Evolutionary conservation across 2,113 vertebrate species (phyloP), one percentile per base, ranked within the genome.

Genomic region (Ptilorrhoa leucosticta): DNA sequence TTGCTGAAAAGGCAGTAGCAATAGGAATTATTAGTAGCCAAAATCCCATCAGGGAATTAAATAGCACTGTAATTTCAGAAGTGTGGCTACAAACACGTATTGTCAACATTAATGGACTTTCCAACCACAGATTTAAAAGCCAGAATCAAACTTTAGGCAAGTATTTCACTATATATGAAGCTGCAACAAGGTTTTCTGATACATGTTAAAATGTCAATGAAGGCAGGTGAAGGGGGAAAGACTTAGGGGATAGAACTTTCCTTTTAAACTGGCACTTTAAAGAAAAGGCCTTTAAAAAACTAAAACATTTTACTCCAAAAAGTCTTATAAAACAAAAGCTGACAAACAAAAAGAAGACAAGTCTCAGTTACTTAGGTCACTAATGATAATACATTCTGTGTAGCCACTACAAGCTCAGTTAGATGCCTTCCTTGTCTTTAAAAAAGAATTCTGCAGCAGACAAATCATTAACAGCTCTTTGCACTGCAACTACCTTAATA

Each of bases 51-150:
- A 33, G 27, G n/a, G 21, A 72, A 60, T 21, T 27, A 54, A 81
- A 47, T 1, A 42, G 37, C 18, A n/a, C 66, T 89, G 30, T 40
- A 47, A 24, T 76, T 92, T 66, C 56, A 81, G 21, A 31, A 79
- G 27, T 11, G 10, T 28, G 48, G 24, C 73, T 58, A 33, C 20
- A 64, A 60, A 58, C 7, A 42, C 0, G 0, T 18, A 16, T 4
- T 69, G 37, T 21, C 58, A 54, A n/a, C 21, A 82, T 3, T 1
- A 13, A 15, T 33, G 44, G 53, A 51, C 35, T 51, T 75, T 40
- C 19, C 63, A 85, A 15, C 26, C 50, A 16, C 13, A 81, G 39
- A 58, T 31, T 68, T 88, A 81, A 75, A 80, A 94, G 60, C 35
- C 76, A 75, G 64, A 83, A 64, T 87, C 28, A 33, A 77, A 69